phyloP scores from a whole-genome alignment of 2,113 vertebrate species.

The Corythornis cristatus region DNA sequence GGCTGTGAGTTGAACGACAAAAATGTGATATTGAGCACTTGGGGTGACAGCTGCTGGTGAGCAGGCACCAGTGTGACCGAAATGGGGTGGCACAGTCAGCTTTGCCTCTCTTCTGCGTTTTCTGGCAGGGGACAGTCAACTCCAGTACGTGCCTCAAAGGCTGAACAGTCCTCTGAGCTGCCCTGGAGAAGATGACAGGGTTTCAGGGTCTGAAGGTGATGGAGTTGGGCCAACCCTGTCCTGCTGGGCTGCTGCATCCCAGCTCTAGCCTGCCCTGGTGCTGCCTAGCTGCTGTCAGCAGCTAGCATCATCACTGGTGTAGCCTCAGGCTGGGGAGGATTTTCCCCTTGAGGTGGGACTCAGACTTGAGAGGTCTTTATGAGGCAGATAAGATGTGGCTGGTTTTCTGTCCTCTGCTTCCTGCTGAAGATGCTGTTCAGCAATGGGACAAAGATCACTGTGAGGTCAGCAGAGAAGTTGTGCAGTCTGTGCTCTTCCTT shows the following conservation, averaged over 20 bases:
- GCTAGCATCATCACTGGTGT: not conserved
- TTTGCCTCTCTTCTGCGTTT: not conserved
- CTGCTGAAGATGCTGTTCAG: not conserved
- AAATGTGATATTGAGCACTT: fast-evolving
- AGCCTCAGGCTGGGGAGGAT: not conserved
- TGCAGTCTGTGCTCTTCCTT: not conserved
- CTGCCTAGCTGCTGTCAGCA: not conserved
- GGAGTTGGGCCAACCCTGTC: not conserved
- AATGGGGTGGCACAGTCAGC: not conserved
- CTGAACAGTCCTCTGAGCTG: not conserved
- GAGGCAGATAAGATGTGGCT: fast-evolving
- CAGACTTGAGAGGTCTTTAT: fast-evolving
- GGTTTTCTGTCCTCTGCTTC: not conserved
- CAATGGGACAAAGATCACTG: not conserved
- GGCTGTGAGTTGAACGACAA: not conserved
- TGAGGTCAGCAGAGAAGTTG: not conserved
- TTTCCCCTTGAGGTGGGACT: not conserved
- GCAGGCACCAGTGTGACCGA: not conserved
- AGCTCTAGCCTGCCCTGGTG: not conserved
- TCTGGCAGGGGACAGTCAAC: slow-evolving; percentile 3
- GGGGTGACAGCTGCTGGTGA: not conserved
- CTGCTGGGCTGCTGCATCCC: not conserved
- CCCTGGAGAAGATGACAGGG: not conserved
- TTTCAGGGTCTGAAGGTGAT: not conserved
- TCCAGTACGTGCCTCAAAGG: not conserved